Base-by-base conservation (phyloP, 2,797 vertebrate species). In the Ptychobarbus kaznakovi region DNA sequence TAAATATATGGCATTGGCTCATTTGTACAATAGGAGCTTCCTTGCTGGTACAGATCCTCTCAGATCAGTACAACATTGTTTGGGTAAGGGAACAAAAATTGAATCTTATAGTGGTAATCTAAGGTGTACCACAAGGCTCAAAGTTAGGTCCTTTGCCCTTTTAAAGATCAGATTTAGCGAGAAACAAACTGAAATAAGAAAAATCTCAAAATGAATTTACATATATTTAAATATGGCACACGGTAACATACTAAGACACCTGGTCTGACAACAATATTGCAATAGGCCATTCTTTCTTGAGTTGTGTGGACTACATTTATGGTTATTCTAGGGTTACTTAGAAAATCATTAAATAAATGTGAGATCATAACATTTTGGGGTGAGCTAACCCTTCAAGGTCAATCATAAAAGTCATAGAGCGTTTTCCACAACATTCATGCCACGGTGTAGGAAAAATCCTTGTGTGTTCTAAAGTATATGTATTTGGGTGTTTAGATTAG, bases 401-500 rank as follows among this genome's bases (percentile, higher is more conserved):
- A 73, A 4, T 16, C 70, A 49, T 18, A 18, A 49, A 4, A 49
- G 1, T 20, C 40, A 72, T 4, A 13, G 40, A 44, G 40, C 11
- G 15, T 76, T 76, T 53, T 76, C 18, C 28, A 76, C 49, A 69
- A 69, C 35, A 69, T 69, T 69, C 16, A 35, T 68, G 6, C 35
- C 61, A 32, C 28, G 2, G 61, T 65, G 28, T 40, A 40, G 9
- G 68, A 40, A 70, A 42, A 42, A 22, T 69, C 35, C 18, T 38
- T 69, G 9, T 40, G 8, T 56, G 53, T 65, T 80, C 58, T 56
- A 38, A 72, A 12, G n/a, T 12, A 61, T 28, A 3, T 44, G 16
- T 12, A 15, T 6, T 32, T 86, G 44, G 83, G 69, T 81, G 79
- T 82, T 20, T 90, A 99, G 98, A 92, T 78, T 97, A 72, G 95